Evolutionary conservation across 2,888 invertebrate genomes (phyloP).

Genomic region (Cosmorhoe ocellata): DNA sequence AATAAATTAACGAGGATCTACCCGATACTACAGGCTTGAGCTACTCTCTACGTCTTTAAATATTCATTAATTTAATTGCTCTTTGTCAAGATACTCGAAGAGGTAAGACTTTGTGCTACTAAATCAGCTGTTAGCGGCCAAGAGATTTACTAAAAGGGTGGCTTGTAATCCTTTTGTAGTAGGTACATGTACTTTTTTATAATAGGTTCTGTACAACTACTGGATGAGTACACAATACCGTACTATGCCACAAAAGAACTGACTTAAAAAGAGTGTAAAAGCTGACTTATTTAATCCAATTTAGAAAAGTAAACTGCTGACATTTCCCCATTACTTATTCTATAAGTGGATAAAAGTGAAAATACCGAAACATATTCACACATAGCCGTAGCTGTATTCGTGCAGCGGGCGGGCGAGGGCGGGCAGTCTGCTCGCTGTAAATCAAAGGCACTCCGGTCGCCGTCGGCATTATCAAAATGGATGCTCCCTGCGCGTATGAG

Average conservation of each 20-base stretch:
- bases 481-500: conserved; percentile 79
- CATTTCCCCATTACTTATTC: conserved; percentile 4
- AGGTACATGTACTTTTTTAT: no score
- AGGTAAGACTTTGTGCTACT: conserved; percentile 1
- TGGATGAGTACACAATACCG: no score
- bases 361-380: conserved; percentile 14
- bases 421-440: conserved; percentile 57
- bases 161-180: neutral
- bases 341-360: conserved; percentile 5
- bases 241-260: no score
- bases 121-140: neutral
- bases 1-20: conserved; percentile 78
- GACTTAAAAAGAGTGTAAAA: no score
- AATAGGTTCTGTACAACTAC: no score
- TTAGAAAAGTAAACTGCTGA: neutral
- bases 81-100: conserved; percentile 29
- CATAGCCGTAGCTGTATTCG: neutral
- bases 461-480: conserved; percentile 81
- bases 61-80: conserved; percentile 76
- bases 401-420: conserved; percentile 37
- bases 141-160: neutral
- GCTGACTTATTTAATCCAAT: neutral
- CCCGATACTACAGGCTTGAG: conserved; percentile 60
- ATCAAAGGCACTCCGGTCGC: conserved; percentile 74
- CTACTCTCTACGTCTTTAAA: conserved; percentile 64